phyloP scores from a whole-genome alignment of 2,888 invertebrate species.

The Empis stercorea region DNA sequence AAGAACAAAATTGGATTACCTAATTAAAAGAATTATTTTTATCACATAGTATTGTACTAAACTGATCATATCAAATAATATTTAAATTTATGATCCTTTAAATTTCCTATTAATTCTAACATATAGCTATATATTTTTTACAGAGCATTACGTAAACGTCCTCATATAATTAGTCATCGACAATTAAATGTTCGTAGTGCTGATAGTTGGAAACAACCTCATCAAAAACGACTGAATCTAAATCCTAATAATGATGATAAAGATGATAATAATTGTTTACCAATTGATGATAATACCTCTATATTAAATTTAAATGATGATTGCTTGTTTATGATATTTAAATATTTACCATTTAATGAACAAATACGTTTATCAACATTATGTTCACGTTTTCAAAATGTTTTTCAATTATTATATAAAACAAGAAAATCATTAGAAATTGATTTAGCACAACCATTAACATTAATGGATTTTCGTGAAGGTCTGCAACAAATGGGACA shows the following conservation, averaged over 20 bases:
- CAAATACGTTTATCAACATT: constrained; percentile 5
- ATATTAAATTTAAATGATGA: constrained; percentile 11
- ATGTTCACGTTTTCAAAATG: constrained; percentile 6
- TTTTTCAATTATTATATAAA: constrained; percentile 8
- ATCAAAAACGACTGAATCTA: background rate
- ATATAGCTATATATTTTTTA: too few species aligned
- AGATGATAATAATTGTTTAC: background rate
- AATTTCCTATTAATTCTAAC: background rate
- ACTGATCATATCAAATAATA: too few species aligned
- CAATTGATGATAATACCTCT: background rate
- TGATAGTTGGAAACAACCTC: constrained; percentile 12
- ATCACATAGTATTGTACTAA: too few species aligned
- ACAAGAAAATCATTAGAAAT: constrained; percentile 6
- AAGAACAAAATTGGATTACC: too few species aligned
- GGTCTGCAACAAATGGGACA: constrained; percentile 5
- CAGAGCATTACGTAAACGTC: background rate
- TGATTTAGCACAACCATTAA: constrained; percentile 4
- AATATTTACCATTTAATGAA: constrained; percentile 8
- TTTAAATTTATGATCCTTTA: too few species aligned
- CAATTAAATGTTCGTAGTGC: constrained; percentile 5
- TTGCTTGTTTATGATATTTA: constrained; percentile 11
- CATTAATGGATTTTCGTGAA: constrained; percentile 8
- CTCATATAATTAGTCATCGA: background rate
- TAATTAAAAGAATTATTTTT: too few species aligned
- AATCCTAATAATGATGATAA: background rate